Percentiles rank a stretch among this genome's conserved stretches.
These are phyloP conservation scores for Lithodes maja DNA, from an alignment of 2,888 invertebrate genomes.

Conservation along the genomic window DNA sequence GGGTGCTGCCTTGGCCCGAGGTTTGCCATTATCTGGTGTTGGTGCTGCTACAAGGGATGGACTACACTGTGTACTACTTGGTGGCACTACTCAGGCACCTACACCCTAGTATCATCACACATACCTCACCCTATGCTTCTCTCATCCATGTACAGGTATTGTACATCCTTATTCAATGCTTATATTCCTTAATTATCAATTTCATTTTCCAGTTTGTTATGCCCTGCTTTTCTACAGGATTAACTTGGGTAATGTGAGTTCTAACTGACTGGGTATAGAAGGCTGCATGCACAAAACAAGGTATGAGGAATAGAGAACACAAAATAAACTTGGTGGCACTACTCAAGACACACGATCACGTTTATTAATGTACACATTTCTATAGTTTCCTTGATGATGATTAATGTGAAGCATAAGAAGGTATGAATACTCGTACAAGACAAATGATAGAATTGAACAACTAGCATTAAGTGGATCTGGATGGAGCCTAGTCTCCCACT, in stretches of 20 bases:
- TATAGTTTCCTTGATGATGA: no score
- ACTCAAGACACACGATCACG: no score
- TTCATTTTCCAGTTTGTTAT: neutral
- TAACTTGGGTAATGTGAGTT: neutral
- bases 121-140: conserved; percentile 23
- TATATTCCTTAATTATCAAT: neutral
- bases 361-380: no score
- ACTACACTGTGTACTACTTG: conserved; percentile 66
- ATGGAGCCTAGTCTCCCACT: no score
- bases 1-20: conserved; percentile 68
- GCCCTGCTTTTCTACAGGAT: neutral
- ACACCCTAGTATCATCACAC: conserved; percentile 38
- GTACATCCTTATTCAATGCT: neutral
- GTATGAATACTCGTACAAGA: no score
- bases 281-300: no score
- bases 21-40: conserved; percentile 64
- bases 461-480: neutral
- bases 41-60: conserved; percentile 56
- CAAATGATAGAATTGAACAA: neutral
- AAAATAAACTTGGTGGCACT: no score
- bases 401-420: no score
- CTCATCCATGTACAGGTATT: conserved; percentile 51
- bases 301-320: no score
- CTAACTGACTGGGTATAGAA: no score
- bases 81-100: conserved; percentile 66